Base-by-base conservation (phyloP, 2,888 invertebrate genomes). In the Lamellibrachia columna region DNA sequence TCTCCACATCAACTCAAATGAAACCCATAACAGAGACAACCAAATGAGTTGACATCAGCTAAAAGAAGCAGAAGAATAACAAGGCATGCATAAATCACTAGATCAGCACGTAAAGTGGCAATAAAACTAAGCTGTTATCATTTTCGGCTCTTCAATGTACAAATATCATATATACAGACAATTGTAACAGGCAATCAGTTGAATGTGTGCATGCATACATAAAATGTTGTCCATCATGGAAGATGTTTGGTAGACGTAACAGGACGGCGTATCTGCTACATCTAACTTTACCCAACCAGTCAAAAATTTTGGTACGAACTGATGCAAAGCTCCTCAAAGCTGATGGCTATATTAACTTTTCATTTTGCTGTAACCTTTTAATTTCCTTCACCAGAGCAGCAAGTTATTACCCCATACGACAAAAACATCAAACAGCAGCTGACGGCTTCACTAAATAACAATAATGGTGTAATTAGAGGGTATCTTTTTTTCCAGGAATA, bases 51-150 rank as follows among this genome's bases (percentile, higher is more conserved):
- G 75, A 75, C 75, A 75, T 75, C 75, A 75, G 75, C 75, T 75
- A 75, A 75, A 75, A 75, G 75, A 15, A 75, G 75, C 75, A 75
- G 22, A 15, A 75, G 75, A 75, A 75, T 75, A 15, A 75, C 75
- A 75, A 75, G 6, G 11, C 75, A 75, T 1, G 75, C 75, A 75
- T 75, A 75, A 75, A 22, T 75, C 75, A 75, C 75, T 22, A 75
- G 75, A 75, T 75, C 75, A 75, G 75, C 75, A 75, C 6, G n/a
- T 75, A 75, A 75, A 75, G 22, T 75, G 75, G n/a, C 75, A 75
- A 75, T 75, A 75, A 75, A 75, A 75, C 75, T 75, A 75, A 75
- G 75, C 75, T 75, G 75, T n/a, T 75, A 75, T 75, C 75, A 75
- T 75, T 3, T 75, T 75, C 22, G 22, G 75, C 22, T 22, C 75